Evolutionary conservation across 2,797 vertebrate genomes (phyloP).

Genomic region (Sebastes taczanowskii): DNA sequence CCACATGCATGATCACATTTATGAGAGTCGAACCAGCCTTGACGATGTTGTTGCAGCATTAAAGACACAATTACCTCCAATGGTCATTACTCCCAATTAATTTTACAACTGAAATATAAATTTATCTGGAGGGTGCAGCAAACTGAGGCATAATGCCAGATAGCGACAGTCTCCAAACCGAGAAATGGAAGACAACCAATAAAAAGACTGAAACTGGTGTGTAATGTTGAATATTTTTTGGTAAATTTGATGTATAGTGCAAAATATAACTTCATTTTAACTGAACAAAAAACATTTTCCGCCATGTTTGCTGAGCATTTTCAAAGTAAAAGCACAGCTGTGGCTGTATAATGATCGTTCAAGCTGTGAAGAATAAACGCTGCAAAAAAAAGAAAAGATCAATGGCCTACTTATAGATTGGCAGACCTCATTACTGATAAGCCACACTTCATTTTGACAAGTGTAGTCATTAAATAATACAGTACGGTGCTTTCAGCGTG

Average conservation of each 20-base stretch:
- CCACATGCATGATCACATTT: background rate
- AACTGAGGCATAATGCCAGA: background rate
- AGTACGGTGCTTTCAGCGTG: background rate
- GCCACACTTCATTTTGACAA: constrained; percentile 5
- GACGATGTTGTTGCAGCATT: background rate
- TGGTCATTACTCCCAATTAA: background rate
- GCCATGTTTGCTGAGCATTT: background rate
- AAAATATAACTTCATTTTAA: background rate
- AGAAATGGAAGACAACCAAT: background rate
- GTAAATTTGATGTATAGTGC: background rate
- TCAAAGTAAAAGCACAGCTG: background rate
- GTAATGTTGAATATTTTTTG: background rate
- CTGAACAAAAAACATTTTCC: background rate
- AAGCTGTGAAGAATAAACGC: background rate
- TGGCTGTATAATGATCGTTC: background rate
- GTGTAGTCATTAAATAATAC: constrained; percentile 1
- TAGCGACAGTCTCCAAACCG: background rate
- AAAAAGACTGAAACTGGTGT: background rate
- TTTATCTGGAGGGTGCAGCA: background rate
- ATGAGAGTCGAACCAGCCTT: constrained; percentile 1
- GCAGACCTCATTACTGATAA: constrained; percentile 29
- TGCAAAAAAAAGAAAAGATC: background rate
- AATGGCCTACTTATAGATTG: constrained; percentile 1
- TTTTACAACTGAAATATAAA: constrained; percentile 25
- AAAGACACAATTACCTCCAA: constrained; percentile 19